A percentile compares a stretch with the other conserved stretches of the same genome.
Evolutionary conservation across 2,797 vertebrate genomes (phyloP).

Genomic region (Danionella dracula): DNA sequence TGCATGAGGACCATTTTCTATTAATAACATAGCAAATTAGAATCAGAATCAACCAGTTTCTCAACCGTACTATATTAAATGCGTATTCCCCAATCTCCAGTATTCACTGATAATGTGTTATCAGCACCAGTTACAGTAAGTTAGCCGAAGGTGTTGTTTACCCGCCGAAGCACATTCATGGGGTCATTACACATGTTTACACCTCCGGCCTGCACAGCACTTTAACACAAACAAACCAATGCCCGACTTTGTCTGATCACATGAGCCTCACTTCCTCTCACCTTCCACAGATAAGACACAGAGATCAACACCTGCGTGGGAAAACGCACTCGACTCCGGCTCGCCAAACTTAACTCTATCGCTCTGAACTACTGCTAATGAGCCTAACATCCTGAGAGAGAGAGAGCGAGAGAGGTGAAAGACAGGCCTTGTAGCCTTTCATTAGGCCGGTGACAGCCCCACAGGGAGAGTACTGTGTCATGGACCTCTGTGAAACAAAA

Average conservation of each 20-base stretch:
- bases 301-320: constrained; percentile 16
- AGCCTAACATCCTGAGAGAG: constrained; percentile 7
- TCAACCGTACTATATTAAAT: too few relatives aligned
- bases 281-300: constrained; percentile 17
- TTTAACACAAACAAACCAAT: constrained; percentile 22
- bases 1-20: too few relatives aligned
- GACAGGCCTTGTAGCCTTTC: constrained; percentile 43
- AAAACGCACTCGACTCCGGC: constrained; percentile 13
- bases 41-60: too few relatives aligned
- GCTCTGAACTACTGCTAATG: constrained; percentile 28
- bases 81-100: too few relatives aligned
- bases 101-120: too few relatives aligned
- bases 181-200: constrained; percentile 16
- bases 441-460: constrained; percentile 49
- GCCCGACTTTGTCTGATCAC: constrained; percentile 20
- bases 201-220: constrained; percentile 11
- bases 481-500: constrained; percentile 45
- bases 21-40: too few relatives aligned
- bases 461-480: constrained; percentile 47
- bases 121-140: background rate
- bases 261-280: constrained; percentile 18
- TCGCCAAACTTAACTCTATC: constrained; percentile 6
- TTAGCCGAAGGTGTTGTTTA: background rate
- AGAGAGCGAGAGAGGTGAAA: constrained; percentile 5
- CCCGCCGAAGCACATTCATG: background rate